Percentiles rank a stretch among this genome's conserved stretches.
Evolutionary conservation across 2,888 invertebrate species (phyloP).

Genomic region (Therioaphis trifolii): DNA sequence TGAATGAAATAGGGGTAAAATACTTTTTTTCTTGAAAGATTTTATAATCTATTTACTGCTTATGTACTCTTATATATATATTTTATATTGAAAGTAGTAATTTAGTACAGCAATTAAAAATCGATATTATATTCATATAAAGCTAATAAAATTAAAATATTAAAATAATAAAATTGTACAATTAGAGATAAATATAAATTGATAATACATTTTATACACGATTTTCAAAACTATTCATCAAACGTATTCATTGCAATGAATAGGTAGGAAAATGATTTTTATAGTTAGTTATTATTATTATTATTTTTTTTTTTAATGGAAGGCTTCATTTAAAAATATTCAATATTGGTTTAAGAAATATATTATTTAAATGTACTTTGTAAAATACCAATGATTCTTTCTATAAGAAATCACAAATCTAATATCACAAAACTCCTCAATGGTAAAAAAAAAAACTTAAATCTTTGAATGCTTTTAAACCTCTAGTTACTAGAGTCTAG

Average conservation of each 20-base stretch:
- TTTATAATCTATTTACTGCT: neutral
- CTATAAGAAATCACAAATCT: neutral
- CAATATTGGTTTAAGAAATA: neutral
- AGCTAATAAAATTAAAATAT: too few species aligned
- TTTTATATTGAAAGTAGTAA: too few species aligned
- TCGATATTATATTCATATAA: too few species aligned
- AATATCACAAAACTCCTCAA: neutral
- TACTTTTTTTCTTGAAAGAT: neutral
- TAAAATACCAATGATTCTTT: neutral
- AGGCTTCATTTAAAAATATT: neutral
- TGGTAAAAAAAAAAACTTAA: conserved; percentile 20
- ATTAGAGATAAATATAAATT: neutral
- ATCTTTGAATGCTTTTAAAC: conserved; percentile 6
- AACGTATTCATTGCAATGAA: too few species aligned
- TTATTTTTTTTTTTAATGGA: too few species aligned
- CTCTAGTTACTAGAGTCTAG: too few species aligned
- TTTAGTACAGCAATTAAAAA: too few species aligned
- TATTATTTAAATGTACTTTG: neutral
- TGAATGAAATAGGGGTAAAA: neutral
- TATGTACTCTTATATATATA: neutral
- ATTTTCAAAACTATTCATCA: too few species aligned
- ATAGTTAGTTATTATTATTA: too few species aligned
- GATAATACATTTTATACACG: too few species aligned
- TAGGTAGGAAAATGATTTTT: too few species aligned
- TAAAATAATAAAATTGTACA: neutral